Conservation (phyloP, 2,797 vertebrate species). For the Syngnathus acus region DNA sequence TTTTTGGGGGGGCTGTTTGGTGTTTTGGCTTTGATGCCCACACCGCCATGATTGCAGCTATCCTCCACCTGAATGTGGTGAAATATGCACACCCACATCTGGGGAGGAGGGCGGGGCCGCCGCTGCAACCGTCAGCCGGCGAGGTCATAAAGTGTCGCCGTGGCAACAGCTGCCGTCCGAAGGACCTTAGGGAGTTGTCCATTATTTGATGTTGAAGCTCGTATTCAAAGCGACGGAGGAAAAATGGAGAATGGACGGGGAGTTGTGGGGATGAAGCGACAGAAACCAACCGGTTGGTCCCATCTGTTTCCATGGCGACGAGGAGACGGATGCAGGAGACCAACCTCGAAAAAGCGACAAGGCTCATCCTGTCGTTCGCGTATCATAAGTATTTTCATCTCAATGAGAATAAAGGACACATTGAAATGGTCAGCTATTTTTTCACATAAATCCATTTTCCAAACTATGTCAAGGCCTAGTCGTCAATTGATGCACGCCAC, state of each 20-base stretch:
- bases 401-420: too few relatives aligned
- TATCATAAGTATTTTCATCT: too few relatives aligned
- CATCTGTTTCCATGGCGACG: background rate
- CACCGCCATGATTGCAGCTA: background rate
- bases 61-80: background rate
- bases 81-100: slow-evolving; percentile 4
- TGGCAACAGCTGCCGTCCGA: slow-evolving; percentile 36
- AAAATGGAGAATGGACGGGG: background rate
- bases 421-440: too few relatives aligned
- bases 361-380: background rate
- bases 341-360: background rate
- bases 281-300: background rate
- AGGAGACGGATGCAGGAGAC: background rate
- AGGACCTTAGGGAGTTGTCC: background rate
- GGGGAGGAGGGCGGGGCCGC: slow-evolving; percentile 21
- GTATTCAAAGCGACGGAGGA: background rate
- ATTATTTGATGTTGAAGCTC: background rate
- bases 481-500: too few relatives aligned
- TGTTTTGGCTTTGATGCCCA: background rate
- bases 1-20: background rate
- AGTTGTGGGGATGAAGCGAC: background rate
- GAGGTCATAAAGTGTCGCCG: slow-evolving; percentile 53
- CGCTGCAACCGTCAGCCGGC: slow-evolving; percentile 44
- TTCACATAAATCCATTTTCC: too few relatives aligned
- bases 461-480: too few relatives aligned